Conservation (phyloP, 2,113 vertebrate genomes). For the human (Homo sapiens) region DNA sequence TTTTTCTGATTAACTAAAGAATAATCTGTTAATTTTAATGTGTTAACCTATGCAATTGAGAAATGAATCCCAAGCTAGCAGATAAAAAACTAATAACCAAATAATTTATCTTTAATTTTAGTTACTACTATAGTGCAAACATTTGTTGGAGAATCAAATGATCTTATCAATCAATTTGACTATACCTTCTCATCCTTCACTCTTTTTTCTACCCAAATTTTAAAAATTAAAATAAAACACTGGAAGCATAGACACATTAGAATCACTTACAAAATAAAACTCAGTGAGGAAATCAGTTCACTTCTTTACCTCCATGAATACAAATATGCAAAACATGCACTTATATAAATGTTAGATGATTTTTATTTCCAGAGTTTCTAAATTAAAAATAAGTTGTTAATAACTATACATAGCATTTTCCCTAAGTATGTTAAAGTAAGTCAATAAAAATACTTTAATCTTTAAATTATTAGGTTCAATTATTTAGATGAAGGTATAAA, state of each 20-base stretch:
- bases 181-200: not conserved
- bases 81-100: conserved; percentile 41
- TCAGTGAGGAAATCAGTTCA: not conserved
- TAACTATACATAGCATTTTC: not conserved
- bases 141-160: conserved; percentile 11
- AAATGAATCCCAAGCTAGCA: not conserved
- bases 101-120: conserved; percentile 39
- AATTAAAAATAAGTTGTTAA: not conserved
- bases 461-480: not conserved
- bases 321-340: not conserved
- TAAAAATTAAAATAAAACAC: not conserved
- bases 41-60: conserved; percentile 17
- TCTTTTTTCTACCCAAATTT: not conserved
- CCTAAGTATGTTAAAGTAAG: not conserved
- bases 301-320: not conserved
- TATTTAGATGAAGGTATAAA: not conserved
- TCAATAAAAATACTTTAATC: not conserved
- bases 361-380: conserved; percentile 1
- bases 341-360: not conserved
- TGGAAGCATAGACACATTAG: not conserved
- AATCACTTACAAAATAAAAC: not conserved
- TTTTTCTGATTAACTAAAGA: not conserved
- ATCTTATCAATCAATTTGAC: conserved; percentile 38
- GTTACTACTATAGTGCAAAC: not conserved
- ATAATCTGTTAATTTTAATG: conserved; percentile 35